Evolutionary conservation across 2,113 vertebrate species (phyloP), one percentile per base, ranked within the genome.

Genomic region (Balaenoptera acutorostrata): DNA sequence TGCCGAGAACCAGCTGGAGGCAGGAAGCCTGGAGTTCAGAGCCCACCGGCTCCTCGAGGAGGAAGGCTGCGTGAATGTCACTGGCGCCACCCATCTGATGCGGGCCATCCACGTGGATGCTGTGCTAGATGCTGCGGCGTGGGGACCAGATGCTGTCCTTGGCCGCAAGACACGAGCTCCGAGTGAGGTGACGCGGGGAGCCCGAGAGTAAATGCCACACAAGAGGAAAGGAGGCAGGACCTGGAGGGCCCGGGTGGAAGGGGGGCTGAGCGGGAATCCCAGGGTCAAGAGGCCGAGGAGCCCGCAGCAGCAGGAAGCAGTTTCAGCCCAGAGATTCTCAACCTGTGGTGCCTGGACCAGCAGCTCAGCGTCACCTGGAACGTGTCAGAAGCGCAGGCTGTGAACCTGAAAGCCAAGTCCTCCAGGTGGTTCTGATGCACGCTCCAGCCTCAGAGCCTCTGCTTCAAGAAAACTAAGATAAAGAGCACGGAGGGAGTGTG

Each of bases 51-150:
- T 52, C 36, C 33, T 25, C 33, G 61, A 77, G 17, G 49, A 31
- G 59, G 46, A 8, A 11, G n/a, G 27, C 31, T 3, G 23, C 5
- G 0, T 21, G 36, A 39, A 4, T 20, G 21, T 36, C 15, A 5
- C 2, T 57, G 20, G 5, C 57, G 25, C 2, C 57, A 39, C 23
- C 5, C 20, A 0, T 8, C 29, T 0, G 1, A 5, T 9, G 21
- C 1, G 39, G 8, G 5, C 20, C 14, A 5, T 17, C 25, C 59
- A 12, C 1, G 8, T 0, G 3, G 33, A 18, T 5, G 4, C 0
- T 2, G 71, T 33, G 27, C n/a, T 6, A 15, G 64, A 8, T 20
- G 57, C 44, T 8, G 66, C 0, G 5, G 82, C 8, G 31, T 1
- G 12, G 18, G 23, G 49, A n/a, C 25, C 4, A 33, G 90, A 20